phyloP scores from a whole-genome alignment of 1,140 invertebrate species.

The Neodiprion lecontei region DNA sequence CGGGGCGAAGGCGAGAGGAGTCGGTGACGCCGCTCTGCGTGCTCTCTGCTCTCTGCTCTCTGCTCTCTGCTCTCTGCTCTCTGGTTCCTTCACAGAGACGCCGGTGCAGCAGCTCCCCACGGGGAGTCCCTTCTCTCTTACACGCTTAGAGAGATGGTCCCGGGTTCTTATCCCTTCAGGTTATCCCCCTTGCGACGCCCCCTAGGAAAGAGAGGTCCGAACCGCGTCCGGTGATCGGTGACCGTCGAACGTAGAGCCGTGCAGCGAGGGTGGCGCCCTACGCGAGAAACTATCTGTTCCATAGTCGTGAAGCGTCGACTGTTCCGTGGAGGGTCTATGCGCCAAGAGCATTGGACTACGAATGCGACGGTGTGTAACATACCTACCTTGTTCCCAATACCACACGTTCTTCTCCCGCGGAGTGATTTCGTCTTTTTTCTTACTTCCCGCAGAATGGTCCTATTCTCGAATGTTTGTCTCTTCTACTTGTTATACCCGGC shows the following conservation, averaged over 20 bases:
- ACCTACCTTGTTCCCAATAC: no score
- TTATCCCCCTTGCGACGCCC: no score
- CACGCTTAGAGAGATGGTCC: neutral
- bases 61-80: slow-evolving; percentile 6
- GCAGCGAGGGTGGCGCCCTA: neutral
- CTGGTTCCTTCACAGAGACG: neutral
- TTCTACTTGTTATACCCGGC: no score
- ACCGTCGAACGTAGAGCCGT: neutral
- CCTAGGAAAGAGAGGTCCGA: neutral
- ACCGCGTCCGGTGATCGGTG: slow-evolving; percentile 1
- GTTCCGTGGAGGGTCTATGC: no score
- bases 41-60: slow-evolving; percentile 6
- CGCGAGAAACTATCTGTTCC: neutral
- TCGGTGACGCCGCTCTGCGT: neutral
- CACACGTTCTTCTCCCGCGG: no score
- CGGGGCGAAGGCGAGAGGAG: neutral
- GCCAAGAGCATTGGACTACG: no score
- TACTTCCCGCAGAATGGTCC: no score
- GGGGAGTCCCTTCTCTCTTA: neutral
- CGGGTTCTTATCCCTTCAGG: neutral
- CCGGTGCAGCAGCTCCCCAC: neutral
- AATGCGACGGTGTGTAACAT: no score
- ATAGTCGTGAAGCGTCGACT: neutral
- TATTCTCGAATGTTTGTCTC: no score
- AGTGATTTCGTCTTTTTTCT: no score